These are phyloP conservation scores for Drosophila hydei DNA, from an alignment of 1,140 invertebrate genomes.

Conservation along the genomic window DNA sequence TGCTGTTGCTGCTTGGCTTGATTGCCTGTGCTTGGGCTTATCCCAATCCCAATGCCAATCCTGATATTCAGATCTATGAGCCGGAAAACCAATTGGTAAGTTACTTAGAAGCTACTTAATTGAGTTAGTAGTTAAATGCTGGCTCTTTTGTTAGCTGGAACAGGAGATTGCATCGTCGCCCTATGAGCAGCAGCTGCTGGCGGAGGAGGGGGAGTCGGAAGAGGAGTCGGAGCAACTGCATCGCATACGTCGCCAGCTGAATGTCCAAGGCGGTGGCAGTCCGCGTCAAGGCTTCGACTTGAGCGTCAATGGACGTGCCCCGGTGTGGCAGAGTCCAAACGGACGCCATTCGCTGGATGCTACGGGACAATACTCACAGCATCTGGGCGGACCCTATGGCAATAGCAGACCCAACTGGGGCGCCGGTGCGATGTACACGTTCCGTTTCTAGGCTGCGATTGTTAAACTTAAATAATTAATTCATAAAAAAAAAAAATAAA, in stretches of 20 bases:
- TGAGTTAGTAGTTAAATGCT: background rate
- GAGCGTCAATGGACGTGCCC: slow-evolving; percentile 58
- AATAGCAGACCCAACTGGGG: slow-evolving; percentile 69
- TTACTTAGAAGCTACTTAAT: background rate
- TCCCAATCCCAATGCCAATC: slow-evolving; percentile 1
- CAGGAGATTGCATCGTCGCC: no score
- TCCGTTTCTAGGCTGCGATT: slow-evolving; percentile 42
- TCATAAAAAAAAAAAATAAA: no score
- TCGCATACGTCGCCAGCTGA: slow-evolving; percentile 53
- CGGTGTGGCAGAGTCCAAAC: slow-evolving; percentile 74
- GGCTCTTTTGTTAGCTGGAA: no score
- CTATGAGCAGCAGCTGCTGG: background rate
- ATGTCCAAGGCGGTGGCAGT: slow-evolving; percentile 63
- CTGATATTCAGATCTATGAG: background rate
- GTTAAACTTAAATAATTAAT: background rate
- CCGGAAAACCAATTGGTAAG: no score
- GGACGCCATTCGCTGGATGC: slow-evolving; percentile 70
- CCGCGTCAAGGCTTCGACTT: slow-evolving; percentile 67
- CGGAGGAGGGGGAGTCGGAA: background rate
- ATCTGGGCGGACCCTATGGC: slow-evolving; percentile 76
- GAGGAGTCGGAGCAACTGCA: background rate
- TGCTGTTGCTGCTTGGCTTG: background rate
- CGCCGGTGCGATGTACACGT: slow-evolving; percentile 66
- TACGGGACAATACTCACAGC: slow-evolving; percentile 67
- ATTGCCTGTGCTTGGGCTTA: background rate